Base-by-base conservation (phyloP, 2,113 vertebrate species). In the Excalfactoria chinensis region DNA sequence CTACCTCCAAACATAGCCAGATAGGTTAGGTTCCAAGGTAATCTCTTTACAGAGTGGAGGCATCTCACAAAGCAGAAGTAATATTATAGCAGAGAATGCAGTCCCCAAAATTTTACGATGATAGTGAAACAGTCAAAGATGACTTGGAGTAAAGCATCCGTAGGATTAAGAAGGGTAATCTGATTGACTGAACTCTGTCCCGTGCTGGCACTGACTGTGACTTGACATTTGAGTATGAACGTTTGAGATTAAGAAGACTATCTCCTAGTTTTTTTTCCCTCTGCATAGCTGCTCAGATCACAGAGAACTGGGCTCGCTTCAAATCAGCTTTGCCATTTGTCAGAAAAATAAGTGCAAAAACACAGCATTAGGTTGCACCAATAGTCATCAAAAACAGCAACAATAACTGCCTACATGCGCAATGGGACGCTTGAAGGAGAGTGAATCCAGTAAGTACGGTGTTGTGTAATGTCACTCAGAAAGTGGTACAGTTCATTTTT, bases 11-110 rank as follows among this genome's bases (percentile, higher is more conserved):
- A 93, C n/a, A n/a, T 34, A 71, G 68, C 86, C 74, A 40, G 56
- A 76, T 73, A 84, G 77, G 67, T 71, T 91, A 55, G 66, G 84
- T 75, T 91, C 82, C 75, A 60, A 91, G 92, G 96, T 89, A 95
- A 19, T 89, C 40, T 66, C 72, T 86, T 28, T 40, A 35, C 69
- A 89, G 62, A 94, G 69, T 64, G 32, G 58, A 94, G 41, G 82
- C 75, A 88, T 46, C 37, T 84, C 71, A 78, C 69, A 79, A 80
- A 96, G 85, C 41, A 62, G 63, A 80, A 90, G 67, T 56, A 82
- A 23, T 82, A 64, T 74, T 84, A 32, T 34, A 59, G 35, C 17
- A 43, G 43, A 34, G 79, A 86, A 68, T 78, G 80, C 78, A 84
- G 66, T 79, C 59, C 34, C 55, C 60, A 63, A 12, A 84, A 86